These are phyloP conservation scores for Rugalucina vietnamica DNA, from an alignment of 2,888 invertebrate genomes.

Conservation along the genomic window DNA sequence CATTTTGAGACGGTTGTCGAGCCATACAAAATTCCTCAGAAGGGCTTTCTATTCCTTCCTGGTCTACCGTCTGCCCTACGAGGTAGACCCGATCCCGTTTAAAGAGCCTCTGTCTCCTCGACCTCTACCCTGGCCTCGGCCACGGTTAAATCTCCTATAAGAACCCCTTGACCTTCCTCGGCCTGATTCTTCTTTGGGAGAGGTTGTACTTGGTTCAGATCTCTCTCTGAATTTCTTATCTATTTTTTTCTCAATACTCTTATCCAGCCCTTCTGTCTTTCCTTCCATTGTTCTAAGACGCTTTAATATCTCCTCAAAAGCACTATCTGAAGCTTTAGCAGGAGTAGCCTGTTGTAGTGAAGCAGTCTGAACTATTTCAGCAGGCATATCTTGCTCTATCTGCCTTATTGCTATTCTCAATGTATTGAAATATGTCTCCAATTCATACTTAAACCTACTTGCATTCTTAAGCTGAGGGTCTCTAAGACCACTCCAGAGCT, in stretches of 20 bases:
- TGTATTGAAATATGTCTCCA: neutral
- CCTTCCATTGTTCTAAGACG: too few species aligned
- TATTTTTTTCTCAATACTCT: neutral
- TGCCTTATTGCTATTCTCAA: neutral
- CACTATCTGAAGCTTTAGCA: neutral
- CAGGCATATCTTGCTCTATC: neutral
- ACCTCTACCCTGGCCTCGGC: neutral
- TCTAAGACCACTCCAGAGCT: slow-evolving; percentile 1
- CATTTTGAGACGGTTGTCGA: neutral
- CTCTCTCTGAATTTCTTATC: neutral
- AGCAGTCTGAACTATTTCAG: neutral
- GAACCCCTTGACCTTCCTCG: neutral
- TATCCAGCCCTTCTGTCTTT: neutral
- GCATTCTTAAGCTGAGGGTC: neutral
- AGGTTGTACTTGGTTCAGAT: neutral
- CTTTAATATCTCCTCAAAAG: neutral
- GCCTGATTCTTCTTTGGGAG: neutral
- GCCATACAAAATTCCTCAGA: slow-evolving; percentile 5
- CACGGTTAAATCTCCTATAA: too few species aligned
- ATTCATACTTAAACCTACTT: neutral
- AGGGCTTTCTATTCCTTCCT: neutral
- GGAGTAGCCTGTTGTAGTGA: neutral
- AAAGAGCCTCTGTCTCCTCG: neutral
- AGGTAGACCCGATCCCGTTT: neutral
- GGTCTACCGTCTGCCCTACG: slow-evolving; percentile 3